A percentile compares a stretch with the other conserved stretches of the same genome.
Conservation (phyloP, 35 echinoderm and acorn worm species). For the Apostichopus parvimensis region DNA sequence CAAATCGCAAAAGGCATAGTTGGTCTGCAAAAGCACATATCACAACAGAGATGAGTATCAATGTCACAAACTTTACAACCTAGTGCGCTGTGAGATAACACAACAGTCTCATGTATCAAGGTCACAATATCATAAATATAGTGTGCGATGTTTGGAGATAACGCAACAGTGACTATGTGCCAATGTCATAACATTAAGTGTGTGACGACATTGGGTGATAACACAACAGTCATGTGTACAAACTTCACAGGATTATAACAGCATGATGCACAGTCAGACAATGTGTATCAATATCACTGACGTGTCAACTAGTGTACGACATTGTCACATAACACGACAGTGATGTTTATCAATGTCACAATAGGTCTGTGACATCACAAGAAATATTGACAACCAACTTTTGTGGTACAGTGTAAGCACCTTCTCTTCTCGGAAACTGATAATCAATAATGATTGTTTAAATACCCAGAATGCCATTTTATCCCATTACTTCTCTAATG, state of each 20-base stretch:
- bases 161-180: background rate
- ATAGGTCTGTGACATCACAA: background rate
- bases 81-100: background rate
- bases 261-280: background rate
- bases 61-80: background rate
- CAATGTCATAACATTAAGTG: background rate
- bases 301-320: background rate
- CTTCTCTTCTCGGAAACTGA: too few relatives aligned
- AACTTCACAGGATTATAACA: background rate
- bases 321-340: background rate
- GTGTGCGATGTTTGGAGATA: background rate
- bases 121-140: background rate
- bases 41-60: too few relatives aligned
- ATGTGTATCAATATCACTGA: background rate
- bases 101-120: background rate
- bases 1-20: too few relatives aligned
- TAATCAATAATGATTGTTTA: too few relatives aligned
- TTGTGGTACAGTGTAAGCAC: too few relatives aligned
- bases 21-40: too few relatives aligned
- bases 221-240: background rate
- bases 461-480: too few relatives aligned
- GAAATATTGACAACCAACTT: background rate
- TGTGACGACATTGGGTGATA: background rate
- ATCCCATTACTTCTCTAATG: too few relatives aligned
- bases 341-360: too few relatives aligned